Evolutionary conservation across 2,113 vertebrate genomes (phyloP), one percentile per base, ranked within the genome.

Genomic region (Mustelus asterias): DNA sequence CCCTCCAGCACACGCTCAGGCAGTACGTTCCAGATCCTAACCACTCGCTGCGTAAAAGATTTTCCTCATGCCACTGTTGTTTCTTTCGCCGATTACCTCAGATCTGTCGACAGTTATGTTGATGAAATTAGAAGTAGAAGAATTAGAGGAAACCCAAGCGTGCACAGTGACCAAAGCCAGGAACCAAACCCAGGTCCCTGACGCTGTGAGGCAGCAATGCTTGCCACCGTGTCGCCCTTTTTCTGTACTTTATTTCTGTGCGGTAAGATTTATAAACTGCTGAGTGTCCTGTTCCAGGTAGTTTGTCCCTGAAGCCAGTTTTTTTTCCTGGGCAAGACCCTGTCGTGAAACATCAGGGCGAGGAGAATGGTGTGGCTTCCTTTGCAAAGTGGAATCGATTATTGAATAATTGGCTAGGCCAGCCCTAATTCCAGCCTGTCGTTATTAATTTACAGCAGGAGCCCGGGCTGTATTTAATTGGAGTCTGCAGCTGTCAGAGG

Each of bases 401-500:
- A 33, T 63, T 37, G 89, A 92, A 29, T 58, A 63, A 16, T 63
- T n/a, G 88, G 33, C 29, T 2, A n/a, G 88, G 88, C 58, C 60
- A 37, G 13, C 33, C 89, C 33, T 37, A 90, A 37, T n/a, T 37
- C 58, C 89, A 93, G 89, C 33, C n/a, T 93, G 89, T 93, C 89
- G 1, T 65, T 93, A 65, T 37, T 65, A 22, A 93, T 93, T 67
- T 93, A 63, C 60, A 93, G 60, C 16, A 7, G 7, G 18, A 65
- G 89, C 16, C 60, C 60, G 63, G 16, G 37, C 60, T 22, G 89
- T n/a, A 24, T 67, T 93, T 93, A 93, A 93, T 67, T 93, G 60
- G 60, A 65, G 89, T 93, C 89, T 37, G n/a, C 89, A 93, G 89
- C 89, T 93, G 89, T 93, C 89, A 63, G 89, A 16, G 18, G 89